Percentiles rank a stretch among this genome's conserved stretches.
Conservation (phyloP, 2,797 vertebrate species). For the Syndactyla subalaris region DNA sequence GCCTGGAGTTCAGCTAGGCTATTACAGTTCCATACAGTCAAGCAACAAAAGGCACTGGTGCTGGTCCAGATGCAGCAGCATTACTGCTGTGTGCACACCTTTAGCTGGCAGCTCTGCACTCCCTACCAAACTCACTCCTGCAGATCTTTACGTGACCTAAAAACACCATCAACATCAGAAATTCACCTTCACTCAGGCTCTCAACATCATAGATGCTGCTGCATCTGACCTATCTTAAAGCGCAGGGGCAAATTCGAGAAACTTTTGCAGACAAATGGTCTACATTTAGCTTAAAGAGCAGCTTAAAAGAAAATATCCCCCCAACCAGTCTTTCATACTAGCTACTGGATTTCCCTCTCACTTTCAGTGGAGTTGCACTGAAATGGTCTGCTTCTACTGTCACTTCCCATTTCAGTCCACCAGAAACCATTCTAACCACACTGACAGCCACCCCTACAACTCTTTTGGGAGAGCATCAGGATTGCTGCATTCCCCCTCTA, state of each 20-base stretch:
- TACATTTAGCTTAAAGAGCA: not conserved
- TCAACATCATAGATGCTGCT: fast-evolving
- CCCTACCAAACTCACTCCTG: not conserved
- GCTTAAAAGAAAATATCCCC: not conserved
- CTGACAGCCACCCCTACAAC: not conserved
- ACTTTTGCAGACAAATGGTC: not conserved
- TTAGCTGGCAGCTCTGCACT: not conserved
- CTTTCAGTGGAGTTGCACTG: not conserved
- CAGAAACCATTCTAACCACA: not conserved
- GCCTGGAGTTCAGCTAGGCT: not conserved
- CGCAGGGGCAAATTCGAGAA: not conserved
- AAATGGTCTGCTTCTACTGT: not conserved
- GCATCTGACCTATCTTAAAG: not conserved
- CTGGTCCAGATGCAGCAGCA: not conserved
- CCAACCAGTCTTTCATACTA: not conserved
- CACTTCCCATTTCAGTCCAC: not conserved
- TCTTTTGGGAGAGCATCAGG: fast-evolving
- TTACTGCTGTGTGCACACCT: not conserved
- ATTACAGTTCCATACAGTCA: not conserved
- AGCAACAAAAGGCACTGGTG: not conserved
- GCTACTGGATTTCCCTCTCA: not conserved
- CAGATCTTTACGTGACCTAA: fast-evolving
- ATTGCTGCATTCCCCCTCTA: fast-evolving
- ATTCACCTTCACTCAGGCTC: not conserved
- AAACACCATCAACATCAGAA: not conserved